A percentile compares a stretch with the other conserved stretches of the same genome.
phyloP scores from a whole-genome alignment of 2,797 vertebrate species.

The Podarcis siculus region DNA sequence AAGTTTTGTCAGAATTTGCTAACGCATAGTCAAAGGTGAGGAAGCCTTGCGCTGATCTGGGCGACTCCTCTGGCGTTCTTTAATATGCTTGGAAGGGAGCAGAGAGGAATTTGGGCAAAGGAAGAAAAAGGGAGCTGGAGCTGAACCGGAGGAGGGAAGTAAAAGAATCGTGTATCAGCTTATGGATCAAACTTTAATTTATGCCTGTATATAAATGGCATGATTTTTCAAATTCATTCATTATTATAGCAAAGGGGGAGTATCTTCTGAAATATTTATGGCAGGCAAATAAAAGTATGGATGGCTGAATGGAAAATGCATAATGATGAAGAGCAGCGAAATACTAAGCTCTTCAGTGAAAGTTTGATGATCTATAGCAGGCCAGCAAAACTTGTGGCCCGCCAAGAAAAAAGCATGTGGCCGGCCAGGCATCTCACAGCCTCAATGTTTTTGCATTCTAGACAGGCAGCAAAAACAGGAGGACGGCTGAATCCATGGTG shows the following conservation, averaged over 20 bases:
- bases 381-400: neutral
- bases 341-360: neutral
- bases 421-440: too few relatives aligned
- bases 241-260: neutral
- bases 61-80: neutral
- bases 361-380: neutral
- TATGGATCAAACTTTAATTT: neutral
- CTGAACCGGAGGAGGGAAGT: neutral
- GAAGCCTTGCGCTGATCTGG: neutral
- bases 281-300: neutral
- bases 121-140: neutral
- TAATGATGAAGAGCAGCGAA: neutral
- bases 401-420: neutral
- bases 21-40: neutral
- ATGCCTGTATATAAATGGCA: neutral
- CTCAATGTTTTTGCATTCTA: too few relatives aligned
- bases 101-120: neutral
- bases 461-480: neutral
- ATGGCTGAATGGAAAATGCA: slow-evolving; percentile 8
- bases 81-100: neutral
- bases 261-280: neutral
- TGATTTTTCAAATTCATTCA: neutral
- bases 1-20: neutral
- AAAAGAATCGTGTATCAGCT: neutral
- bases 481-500: neutral